Conservation (phyloP, 2,113 vertebrate genomes). For the Silurus asotus region DNA sequence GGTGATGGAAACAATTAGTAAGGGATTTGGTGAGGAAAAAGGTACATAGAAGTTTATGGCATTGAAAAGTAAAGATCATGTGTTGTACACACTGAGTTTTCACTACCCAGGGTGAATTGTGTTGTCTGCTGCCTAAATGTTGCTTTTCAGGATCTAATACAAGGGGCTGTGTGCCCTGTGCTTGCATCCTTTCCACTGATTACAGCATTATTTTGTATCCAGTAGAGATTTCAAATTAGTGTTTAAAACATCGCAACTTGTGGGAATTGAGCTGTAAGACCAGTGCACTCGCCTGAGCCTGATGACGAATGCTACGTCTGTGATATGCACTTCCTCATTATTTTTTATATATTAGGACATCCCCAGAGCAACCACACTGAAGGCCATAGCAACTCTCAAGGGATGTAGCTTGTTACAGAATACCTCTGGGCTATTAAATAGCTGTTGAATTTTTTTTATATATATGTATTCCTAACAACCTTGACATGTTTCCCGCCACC, state of each 20-base stretch:
- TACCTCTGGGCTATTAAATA: constrained; percentile 73
- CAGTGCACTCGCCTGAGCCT: constrained; percentile 50
- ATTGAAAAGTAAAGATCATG: constrained; percentile 47
- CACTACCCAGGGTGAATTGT: neutral
- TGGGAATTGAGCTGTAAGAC: constrained; percentile 54
- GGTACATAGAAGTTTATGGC: constrained; percentile 60
- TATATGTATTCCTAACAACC: constrained; percentile 55
- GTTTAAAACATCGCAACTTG: constrained; percentile 53
- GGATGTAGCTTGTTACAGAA: constrained; percentile 71
- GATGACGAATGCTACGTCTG: constrained; percentile 60
- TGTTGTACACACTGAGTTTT: neutral
- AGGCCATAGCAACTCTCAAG: constrained; percentile 69
- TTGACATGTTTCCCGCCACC: constrained; percentile 58
- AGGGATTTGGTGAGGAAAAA: constrained; percentile 65
- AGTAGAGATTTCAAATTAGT: constrained; percentile 58
- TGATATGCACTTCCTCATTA: constrained; percentile 76
- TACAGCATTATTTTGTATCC: constrained; percentile 52
- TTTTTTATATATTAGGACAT: constrained; percentile 68
- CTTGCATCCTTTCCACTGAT: constrained; percentile 34
- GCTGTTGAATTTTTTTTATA: constrained; percentile 65
- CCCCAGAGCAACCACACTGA: constrained; percentile 64
- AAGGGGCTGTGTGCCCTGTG: constrained; percentile 2
- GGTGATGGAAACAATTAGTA: constrained; percentile 79
- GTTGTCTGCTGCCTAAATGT: neutral
- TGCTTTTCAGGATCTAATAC: neutral